Percentiles rank a stretch among this genome's conserved stretches.
phyloP scores from a whole-genome alignment of 35 echinoderm and acorn worm species.

The Ophioderma brevispina region DNA sequence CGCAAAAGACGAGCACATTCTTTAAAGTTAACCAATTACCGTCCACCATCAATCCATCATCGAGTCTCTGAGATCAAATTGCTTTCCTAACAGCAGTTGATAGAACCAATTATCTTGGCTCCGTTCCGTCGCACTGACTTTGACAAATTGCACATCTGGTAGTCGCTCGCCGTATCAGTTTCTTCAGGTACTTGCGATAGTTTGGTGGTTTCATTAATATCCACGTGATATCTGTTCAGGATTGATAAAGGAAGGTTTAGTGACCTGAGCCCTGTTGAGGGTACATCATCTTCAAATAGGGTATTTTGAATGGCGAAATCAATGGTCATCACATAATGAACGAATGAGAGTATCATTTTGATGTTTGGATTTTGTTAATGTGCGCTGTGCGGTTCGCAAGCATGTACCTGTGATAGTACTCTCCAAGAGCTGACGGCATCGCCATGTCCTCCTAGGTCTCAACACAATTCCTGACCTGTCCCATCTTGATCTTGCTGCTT shows the following conservation, averaged over 20 bases:
- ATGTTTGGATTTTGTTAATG: background rate
- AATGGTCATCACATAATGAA: slow-evolving; percentile 6
- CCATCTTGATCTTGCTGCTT: slow-evolving; percentile 11
- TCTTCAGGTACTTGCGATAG: slow-evolving; percentile 38
- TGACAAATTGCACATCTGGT: slow-evolving; percentile 42
- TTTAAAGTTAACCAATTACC: slow-evolving; percentile 34
- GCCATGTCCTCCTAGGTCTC: slow-evolving; percentile 1
- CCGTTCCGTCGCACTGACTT: slow-evolving; percentile 39
- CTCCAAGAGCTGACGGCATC: slow-evolving; percentile 14
- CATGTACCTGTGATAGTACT: slow-evolving; percentile 32
- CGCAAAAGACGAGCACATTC: slow-evolving; percentile 27
- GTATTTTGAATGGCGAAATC: background rate
- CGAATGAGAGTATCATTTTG: background rate
- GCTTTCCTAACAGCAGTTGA: slow-evolving; percentile 39
- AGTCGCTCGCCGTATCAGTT: slow-evolving; percentile 23
- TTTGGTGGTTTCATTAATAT: slow-evolving; percentile 29
- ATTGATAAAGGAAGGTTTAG: slow-evolving; percentile 27
- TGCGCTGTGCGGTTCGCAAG: slow-evolving; percentile 16
- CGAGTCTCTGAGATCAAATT: slow-evolving; percentile 20
- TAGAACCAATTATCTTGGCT: slow-evolving; percentile 28
- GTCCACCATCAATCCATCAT: slow-evolving; percentile 41
- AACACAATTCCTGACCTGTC: slow-evolving; percentile 22
- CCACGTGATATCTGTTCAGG: slow-evolving; percentile 39
- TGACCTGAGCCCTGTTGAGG: slow-evolving; percentile 11
- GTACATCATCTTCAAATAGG: background rate